Evolutionary conservation across 2,888 invertebrate genomes (phyloP), one percentile per base, ranked within the genome.

Genomic region (Thecophora atra): DNA sequence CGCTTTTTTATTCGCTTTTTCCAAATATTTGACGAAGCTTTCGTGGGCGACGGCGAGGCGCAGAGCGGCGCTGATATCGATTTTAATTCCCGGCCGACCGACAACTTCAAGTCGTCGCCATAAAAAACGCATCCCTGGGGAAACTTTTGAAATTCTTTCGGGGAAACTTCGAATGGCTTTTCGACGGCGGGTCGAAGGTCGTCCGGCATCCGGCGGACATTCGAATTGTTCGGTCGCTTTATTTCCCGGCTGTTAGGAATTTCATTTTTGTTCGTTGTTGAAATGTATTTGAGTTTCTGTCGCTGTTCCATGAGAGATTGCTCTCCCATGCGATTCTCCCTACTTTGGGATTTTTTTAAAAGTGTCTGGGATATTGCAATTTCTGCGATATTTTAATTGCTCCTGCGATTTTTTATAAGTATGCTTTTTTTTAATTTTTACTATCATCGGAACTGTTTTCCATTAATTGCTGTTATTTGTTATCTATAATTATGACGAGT

Each of bases 1-100:
- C 26, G 58, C 19, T 7, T 58, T 56, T 26, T 13, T n/a, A 26
- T 69, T 24, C 28, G n/a, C n/a, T n/a, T n/a, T 56, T 54, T 24
- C 63, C 52, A 52, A 60, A 70, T 62, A 60, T 70, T 70, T 47
- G 62, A 70, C 37, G 24, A 51, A 63, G 52, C 70, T 63, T 70
- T 63, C 63, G 60, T 60, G n/a, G 8, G 26, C 17, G 60, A 1
- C 17, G 47, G 44, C 51, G 60, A 44, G n/a, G 6, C 4, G 52
- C 54, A 30, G 37, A 30, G 54, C 21, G 54, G 54, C 67, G 19
- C 24, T 44, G 47, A 5, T 30, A 66, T 56, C 44, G 67, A 67
- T 54, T 51, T 47, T 67, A 5, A 28, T 52, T 17, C 37, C 24
- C 44, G 17, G 19, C 37, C 21, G 19, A 4, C 24, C n/a, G n/a